Evolutionary conservation across 2,797 vertebrate genomes (phyloP).

Genomic region (Miichthys miiuy): DNA sequence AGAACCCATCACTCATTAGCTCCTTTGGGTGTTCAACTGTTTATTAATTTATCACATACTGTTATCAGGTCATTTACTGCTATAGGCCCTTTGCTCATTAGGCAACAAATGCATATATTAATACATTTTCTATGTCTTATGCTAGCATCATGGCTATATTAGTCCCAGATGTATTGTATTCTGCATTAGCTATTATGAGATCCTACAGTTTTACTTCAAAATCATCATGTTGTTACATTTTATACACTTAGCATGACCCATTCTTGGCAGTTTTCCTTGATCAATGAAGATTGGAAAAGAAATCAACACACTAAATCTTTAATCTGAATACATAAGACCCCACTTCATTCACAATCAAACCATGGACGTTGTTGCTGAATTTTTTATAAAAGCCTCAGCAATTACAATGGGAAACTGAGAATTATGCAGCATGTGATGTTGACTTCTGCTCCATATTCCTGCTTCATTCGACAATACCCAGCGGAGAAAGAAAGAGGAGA

Average conservation of each 20-base stretch:
- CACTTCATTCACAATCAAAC: conserved; percentile 69
- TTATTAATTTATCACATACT: conserved; percentile 54
- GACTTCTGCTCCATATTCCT: conserved; percentile 69
- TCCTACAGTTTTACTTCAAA: background rate
- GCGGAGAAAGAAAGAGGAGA: conserved; percentile 49
- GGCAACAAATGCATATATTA: conserved; percentile 42
- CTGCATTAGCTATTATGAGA: no score
- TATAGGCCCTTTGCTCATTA: conserved; percentile 51
- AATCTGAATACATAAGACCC: conserved; percentile 52
- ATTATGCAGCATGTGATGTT: conserved; percentile 72
- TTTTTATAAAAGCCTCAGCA: conserved; percentile 65
- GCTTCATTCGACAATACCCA: conserved; percentile 58
- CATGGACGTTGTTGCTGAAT: conserved; percentile 62
- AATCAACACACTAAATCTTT: conserved; percentile 63
- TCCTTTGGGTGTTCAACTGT: conserved; percentile 46
- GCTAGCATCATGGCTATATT: background rate
- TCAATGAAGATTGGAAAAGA: conserved; percentile 26
- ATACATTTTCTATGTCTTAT: conserved; percentile 6
- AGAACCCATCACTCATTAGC: conserved; percentile 32
- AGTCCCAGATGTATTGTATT: no score
- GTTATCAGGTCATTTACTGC: conserved; percentile 58
- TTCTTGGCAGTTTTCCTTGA: conserved; percentile 20
- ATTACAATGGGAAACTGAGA: conserved; percentile 61
- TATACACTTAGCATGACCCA: conserved; percentile 2
- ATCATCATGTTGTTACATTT: conserved; percentile 13